Percentiles rank a stretch among this genome's conserved stretches.
These are phyloP conservation scores for Caerostris extrusa DNA, from an alignment of 1,140 invertebrate genomes.

Conservation along the genomic window DNA sequence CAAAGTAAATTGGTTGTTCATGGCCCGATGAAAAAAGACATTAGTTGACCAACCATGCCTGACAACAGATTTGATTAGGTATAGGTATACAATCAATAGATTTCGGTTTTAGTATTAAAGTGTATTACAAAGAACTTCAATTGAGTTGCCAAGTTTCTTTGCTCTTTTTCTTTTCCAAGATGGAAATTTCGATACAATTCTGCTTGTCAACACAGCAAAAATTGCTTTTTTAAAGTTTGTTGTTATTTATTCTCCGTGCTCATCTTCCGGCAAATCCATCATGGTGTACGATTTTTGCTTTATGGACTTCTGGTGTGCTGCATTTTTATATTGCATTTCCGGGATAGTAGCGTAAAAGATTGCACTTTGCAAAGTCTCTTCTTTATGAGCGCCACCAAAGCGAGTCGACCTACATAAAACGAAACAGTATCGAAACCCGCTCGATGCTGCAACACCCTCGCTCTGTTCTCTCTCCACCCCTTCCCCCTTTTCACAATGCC, in stretches of 20 bases:
- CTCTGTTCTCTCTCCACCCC: not conserved
- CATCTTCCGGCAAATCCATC: not conserved
- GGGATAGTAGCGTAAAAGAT: conserved; percentile 53
- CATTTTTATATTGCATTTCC: not conserved
- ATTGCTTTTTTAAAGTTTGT: not conserved
- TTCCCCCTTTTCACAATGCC: not conserved
- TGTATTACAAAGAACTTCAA: too few relatives aligned
- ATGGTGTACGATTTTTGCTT: not conserved
- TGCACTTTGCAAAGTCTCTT: not conserved
- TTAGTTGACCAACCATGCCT: too few relatives aligned
- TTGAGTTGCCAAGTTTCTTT: too few relatives aligned
- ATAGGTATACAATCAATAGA: too few relatives aligned
- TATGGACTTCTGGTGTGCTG: not conserved
- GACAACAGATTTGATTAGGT: too few relatives aligned
- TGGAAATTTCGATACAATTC: too few relatives aligned
- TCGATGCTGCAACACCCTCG: not conserved
- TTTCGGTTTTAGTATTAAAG: too few relatives aligned
- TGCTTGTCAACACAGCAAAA: not conserved
- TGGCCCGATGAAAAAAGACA: too few relatives aligned
- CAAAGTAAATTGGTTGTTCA: too few relatives aligned
- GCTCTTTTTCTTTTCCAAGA: too few relatives aligned
- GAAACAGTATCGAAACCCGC: not conserved
- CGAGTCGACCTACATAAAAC: conserved; percentile 36
- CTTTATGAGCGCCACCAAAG: not conserved
- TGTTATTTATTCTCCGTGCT: not conserved